Conservation (phyloP, 1,140 invertebrate genomes). For the Bombus vancouverensis region DNA sequence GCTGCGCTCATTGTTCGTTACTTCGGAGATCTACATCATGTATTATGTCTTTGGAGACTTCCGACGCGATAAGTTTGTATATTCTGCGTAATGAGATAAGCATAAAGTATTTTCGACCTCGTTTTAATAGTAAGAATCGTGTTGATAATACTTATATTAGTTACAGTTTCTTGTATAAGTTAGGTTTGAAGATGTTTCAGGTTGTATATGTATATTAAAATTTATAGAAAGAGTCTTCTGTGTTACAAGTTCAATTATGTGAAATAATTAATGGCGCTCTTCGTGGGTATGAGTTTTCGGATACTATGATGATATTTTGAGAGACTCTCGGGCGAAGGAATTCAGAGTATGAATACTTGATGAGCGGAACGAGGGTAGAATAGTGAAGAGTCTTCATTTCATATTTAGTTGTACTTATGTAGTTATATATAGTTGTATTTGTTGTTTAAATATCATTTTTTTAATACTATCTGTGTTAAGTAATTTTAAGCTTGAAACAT, state of each 20-base stretch:
- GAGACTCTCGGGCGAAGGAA: background rate
- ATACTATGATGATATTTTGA: background rate
- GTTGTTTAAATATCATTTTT: too few species aligned
- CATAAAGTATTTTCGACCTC: background rate
- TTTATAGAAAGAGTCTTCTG: background rate
- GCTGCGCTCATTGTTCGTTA: background rate
- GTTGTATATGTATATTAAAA: background rate
- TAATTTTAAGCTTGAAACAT: too few species aligned
- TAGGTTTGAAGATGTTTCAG: background rate
- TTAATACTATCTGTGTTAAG: too few species aligned
- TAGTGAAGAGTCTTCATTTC: background rate
- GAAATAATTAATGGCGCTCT: slow-evolving; percentile 4
- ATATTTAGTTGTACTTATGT: background rate
- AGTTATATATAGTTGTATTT: too few species aligned
- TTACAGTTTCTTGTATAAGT: too few species aligned
- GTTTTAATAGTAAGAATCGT: too few species aligned
- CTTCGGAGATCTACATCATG: background rate
- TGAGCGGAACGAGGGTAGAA: background rate
- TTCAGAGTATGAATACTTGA: background rate
- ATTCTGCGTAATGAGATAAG: background rate
- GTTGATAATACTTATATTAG: too few species aligned
- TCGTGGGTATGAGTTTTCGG: background rate
- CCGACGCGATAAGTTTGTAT: background rate
- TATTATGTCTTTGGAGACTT: background rate
- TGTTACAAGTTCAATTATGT: background rate